Percentiles rank a stretch among this genome's conserved stretches.
Evolutionary conservation across 2,797 vertebrate genomes (phyloP).

Genomic region (Harpagifer antarcticus): DNA sequence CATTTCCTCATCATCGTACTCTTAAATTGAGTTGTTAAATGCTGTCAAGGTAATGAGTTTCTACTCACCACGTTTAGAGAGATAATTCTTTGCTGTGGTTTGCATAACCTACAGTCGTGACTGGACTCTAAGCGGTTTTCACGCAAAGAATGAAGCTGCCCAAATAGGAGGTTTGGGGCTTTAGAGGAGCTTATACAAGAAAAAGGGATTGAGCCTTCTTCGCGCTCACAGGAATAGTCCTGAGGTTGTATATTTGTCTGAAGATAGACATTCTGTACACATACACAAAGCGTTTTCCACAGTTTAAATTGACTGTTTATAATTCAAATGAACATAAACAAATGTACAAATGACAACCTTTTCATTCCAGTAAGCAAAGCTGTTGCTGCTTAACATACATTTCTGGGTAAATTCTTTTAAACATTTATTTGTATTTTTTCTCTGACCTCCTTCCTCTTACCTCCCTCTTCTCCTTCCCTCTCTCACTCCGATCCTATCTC

Average conservation of each 20-base stretch:
- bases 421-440: constrained; percentile 20
- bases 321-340: constrained; percentile 6
- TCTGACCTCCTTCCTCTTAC: constrained; percentile 8
- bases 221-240: constrained; percentile 49
- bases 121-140: constrained; percentile 72
- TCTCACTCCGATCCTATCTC: constrained; percentile 59
- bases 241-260: constrained; percentile 44
- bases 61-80: constrained; percentile 30
- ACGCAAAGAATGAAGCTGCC: constrained; percentile 59
- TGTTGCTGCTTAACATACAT: neutral
- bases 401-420: neutral
- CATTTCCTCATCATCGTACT: constrained; percentile 54
- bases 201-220: constrained; percentile 61
- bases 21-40: constrained; percentile 71
- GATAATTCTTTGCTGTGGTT: constrained; percentile 67
- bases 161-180: constrained; percentile 63
- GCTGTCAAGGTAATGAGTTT: constrained; percentile 73
- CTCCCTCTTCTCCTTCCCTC: constrained; percentile 2
- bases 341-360: neutral
- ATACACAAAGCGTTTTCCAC: constrained; percentile 7
- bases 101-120: constrained; percentile 69
- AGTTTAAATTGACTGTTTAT: constrained; percentile 10
- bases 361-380: neutral
- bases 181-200: constrained; percentile 70
- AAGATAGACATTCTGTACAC: constrained; percentile 8